These are phyloP conservation scores for Tenebrio molitor DNA, from an alignment of 1,140 invertebrate genomes.

Conservation along the genomic window DNA sequence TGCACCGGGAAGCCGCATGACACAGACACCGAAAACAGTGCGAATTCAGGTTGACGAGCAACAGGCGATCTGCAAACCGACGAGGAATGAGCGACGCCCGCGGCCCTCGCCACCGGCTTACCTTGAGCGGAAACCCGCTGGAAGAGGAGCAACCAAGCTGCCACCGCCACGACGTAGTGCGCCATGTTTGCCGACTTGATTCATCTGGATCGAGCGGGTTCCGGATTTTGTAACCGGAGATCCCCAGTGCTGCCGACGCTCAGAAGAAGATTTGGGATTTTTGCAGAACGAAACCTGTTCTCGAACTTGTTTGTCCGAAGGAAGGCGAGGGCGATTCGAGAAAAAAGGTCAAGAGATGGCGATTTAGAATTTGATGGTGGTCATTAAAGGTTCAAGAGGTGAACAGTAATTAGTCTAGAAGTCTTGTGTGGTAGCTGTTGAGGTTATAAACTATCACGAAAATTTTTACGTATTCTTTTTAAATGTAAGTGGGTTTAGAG, in stretches of 20 bases:
- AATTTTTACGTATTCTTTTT: no score
- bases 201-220: neutral
- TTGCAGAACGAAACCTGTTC: neutral
- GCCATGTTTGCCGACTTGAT: constrained; percentile 6
- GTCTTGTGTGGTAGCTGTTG: no score
- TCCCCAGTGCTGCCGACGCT: neutral
- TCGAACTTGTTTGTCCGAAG: neutral
- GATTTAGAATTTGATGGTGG: neutral
- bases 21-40: constrained; percentile 73
- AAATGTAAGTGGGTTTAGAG: no score
- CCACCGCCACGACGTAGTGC: neutral
- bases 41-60: constrained; percentile 54
- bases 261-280: neutral
- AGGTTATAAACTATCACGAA: no score
- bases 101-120: neutral
- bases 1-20: constrained; percentile 71
- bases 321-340: neutral
- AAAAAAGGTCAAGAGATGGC: neutral
- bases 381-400: no score
- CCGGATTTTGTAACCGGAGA: constrained; percentile 4
- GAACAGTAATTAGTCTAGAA: no score
- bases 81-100: neutral
- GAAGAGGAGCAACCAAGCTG: neutral
- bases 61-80: neutral
- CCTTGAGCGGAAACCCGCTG: constrained; percentile 2